phyloP scores from a whole-genome alignment of 2,797 vertebrate genomes.

The Lepilemur septentrionalis region DNA sequence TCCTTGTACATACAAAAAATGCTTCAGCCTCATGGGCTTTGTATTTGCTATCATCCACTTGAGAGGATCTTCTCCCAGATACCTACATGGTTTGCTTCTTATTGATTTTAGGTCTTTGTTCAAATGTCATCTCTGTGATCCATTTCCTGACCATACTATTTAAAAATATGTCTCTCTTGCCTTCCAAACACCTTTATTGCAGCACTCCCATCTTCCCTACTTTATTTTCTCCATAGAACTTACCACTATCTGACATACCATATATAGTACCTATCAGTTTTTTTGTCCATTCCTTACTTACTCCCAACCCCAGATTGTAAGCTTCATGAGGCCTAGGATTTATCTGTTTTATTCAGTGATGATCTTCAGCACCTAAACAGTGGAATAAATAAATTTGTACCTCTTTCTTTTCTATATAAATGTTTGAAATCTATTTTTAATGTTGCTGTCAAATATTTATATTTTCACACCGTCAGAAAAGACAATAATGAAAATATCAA shows the following conservation, averaged over 20 bases:
- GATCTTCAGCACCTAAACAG: not conserved
- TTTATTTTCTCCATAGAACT: not conserved
- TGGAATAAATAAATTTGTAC: not conserved
- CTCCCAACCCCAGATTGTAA: not conserved
- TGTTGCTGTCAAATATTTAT: not conserved
- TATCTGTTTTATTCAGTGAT: slow-evolving; percentile 20
- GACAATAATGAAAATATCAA: slow-evolving; percentile 24
- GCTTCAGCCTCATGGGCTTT: not conserved
- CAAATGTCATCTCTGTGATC: not conserved
- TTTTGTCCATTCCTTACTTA: not conserved
- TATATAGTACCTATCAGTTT: not conserved
- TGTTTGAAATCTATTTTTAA: slow-evolving; percentile 34
- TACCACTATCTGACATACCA: not conserved
- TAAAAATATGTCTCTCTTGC: not conserved
- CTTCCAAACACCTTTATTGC: not conserved
- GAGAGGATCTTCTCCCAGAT: not conserved
- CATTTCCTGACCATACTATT: not conserved
- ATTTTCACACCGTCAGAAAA: slow-evolving; percentile 24
- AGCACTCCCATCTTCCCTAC: not conserved
- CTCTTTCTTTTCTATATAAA: not conserved
- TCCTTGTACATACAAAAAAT: not conserved
- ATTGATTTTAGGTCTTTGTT: not conserved
- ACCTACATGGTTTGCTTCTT: not conserved
- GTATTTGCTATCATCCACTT: not conserved
- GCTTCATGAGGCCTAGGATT: not conserved